These are phyloP conservation scores for Darevskia mixta DNA, from an alignment of 2,797 vertebrate species.

Conservation along the genomic window DNA sequence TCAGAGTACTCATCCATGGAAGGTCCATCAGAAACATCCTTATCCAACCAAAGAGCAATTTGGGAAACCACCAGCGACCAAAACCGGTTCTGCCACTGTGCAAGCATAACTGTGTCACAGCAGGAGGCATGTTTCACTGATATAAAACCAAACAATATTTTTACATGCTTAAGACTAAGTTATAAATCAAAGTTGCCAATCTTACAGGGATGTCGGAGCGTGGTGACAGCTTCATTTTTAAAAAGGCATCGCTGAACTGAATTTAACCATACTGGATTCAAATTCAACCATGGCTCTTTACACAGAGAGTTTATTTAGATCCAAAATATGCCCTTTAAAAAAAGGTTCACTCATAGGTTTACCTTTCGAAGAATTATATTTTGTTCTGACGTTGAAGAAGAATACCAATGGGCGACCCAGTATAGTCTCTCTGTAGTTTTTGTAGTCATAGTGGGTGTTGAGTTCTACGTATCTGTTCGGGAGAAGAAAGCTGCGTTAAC, in stretches of 20 bases:
- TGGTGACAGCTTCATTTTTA: not conserved
- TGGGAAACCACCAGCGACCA: not conserved
- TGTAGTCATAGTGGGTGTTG: slow-evolving; percentile 66
- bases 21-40: slow-evolving; percentile 7
- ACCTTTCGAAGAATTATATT: slow-evolving; percentile 46
- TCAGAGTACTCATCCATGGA: not conserved
- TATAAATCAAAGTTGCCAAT: accelerated
- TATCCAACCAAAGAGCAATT: not conserved
- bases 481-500: not conserved
- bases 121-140: not conserved
- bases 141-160: not conserved
- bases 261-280: not conserved
- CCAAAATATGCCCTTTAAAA: slow-evolving; percentile 23
- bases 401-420: slow-evolving; percentile 70
- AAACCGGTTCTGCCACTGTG: not conserved
- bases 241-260: not conserved
- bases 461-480: slow-evolving; percentile 59
- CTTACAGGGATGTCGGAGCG: not conserved
- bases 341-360: not conserved
- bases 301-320: not conserved
- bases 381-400: slow-evolving; percentile 63
- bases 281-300: not conserved
- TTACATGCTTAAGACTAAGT: not conserved
- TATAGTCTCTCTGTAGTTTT: slow-evolving; percentile 70
- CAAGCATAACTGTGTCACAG: not conserved